Conservation (phyloP, 1,140 invertebrate species). For the Bilobella aurantiaca region DNA sequence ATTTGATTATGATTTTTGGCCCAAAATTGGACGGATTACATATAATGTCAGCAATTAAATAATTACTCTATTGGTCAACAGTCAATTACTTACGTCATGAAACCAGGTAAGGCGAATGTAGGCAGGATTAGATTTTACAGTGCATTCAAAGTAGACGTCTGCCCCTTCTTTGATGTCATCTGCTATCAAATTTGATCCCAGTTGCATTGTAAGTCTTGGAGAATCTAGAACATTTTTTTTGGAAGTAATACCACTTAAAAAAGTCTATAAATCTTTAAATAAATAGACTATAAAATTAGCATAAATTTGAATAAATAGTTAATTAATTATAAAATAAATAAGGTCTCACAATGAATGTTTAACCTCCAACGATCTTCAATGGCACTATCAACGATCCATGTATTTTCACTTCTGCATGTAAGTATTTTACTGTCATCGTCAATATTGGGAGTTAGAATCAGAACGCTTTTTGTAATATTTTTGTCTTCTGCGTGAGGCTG, state of each 20-base stretch:
- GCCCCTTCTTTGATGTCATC: constrained; percentile 74
- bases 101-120: constrained; percentile 70
- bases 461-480: constrained; percentile 70
- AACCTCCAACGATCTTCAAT: constrained; percentile 61
- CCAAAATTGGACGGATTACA: too few species aligned
- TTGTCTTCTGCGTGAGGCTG: constrained; percentile 64
- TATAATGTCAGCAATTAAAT: too few species aligned
- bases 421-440: constrained; percentile 77
- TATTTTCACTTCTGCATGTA: constrained; percentile 77
- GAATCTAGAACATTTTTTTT: too few species aligned
- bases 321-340: too few species aligned
- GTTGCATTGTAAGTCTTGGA: constrained; percentile 60
- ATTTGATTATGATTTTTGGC: too few species aligned
- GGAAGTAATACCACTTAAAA: too few species aligned
- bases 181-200: constrained; percentile 65
- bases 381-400: constrained; percentile 62
- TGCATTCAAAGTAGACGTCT: constrained; percentile 62
- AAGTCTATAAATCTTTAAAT: not conserved
- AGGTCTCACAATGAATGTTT: constrained; percentile 50
- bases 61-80: too few species aligned
- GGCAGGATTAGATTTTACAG: constrained; percentile 65
- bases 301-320: too few species aligned
- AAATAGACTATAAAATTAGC: not conserved
- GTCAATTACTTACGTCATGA: constrained; percentile 75
- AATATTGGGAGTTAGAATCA: constrained; percentile 65